These are phyloP conservation scores for Pionites leucogaster DNA, from an alignment of 2,113 vertebrate genomes.

Conservation along the genomic window DNA sequence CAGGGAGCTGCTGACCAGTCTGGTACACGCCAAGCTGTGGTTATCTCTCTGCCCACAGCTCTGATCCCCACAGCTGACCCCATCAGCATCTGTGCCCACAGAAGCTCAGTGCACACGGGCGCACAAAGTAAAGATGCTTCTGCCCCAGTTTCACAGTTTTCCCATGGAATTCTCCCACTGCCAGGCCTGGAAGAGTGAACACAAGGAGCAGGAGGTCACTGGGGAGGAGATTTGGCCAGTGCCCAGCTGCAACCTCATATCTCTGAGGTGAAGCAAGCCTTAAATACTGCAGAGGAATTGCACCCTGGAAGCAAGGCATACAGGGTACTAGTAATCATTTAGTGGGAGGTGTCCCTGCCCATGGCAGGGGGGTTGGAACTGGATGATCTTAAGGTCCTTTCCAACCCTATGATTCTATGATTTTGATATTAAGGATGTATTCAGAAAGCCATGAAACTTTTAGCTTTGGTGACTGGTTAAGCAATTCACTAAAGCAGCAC, in stretches of 20 bases:
- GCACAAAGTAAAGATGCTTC: neutral
- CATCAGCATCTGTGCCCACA: accelerated
- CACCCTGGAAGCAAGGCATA: neutral
- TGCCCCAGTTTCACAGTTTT: neutral
- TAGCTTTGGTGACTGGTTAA: neutral
- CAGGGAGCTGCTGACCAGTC: accelerated
- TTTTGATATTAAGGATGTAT: neutral
- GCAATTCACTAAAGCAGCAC: neutral
- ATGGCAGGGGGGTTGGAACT: too few relatives aligned
- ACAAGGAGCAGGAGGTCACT: accelerated
- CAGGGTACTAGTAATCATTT: too few relatives aligned
- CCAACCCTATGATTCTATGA: too few relatives aligned
- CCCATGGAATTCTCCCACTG: neutral
- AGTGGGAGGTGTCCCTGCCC: too few relatives aligned
- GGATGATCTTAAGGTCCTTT: too few relatives aligned
- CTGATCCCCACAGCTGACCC: neutral
- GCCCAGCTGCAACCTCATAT: neutral
- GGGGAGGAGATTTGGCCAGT: neutral
- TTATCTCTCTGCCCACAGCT: neutral
- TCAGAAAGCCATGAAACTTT: neutral
- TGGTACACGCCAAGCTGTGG: accelerated
- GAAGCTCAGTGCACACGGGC: accelerated
- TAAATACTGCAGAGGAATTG: too few relatives aligned
- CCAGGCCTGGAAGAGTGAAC: neutral
- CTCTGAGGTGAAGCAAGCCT: neutral